phyloP scores from a whole-genome alignment of 2,113 vertebrate species.

The Astur gentilis region DNA sequence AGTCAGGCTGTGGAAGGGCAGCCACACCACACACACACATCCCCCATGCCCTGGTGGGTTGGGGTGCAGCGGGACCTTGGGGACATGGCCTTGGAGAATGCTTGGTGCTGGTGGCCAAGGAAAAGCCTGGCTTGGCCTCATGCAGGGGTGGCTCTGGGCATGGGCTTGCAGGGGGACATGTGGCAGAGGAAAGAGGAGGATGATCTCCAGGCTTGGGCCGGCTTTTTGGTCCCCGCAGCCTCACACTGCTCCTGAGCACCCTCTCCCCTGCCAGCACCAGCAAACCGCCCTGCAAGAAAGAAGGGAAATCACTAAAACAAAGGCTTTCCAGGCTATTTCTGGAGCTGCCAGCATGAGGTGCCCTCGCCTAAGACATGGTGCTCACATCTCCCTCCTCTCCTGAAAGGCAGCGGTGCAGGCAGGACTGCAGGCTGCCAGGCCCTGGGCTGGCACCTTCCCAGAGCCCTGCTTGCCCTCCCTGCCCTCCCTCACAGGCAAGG shows the following conservation, averaged over 20 bases:
- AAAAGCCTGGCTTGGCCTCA: background rate
- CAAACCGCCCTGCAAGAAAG: background rate
- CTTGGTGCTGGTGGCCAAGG: background rate
- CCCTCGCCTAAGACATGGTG: conserved; percentile 61
- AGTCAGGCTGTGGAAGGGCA: accelerated
- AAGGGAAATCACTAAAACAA: conserved; percentile 28
- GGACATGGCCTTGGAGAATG: background rate
- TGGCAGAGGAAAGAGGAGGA: background rate
- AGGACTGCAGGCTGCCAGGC: conserved; percentile 38
- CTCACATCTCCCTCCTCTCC: background rate
- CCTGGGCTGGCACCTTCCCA: background rate
- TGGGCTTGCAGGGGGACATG: background rate
- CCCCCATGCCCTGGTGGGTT: accelerated
- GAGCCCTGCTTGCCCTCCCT: background rate
- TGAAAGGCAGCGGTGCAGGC: background rate
- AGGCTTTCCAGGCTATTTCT: conserved; percentile 51
- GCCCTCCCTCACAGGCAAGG: background rate
- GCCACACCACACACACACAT: background rate
- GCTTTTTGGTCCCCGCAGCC: background rate
- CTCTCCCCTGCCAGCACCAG: background rate
- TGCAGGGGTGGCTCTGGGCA: background rate
- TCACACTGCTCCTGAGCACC: background rate
- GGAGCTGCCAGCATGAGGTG: conserved; percentile 66
- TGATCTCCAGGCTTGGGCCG: background rate
- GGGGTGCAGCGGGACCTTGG: background rate